A percentile compares a stretch with the other conserved stretches of the same genome.
Conservation (phyloP, 2,888 invertebrate genomes). For the Brassicogethes aeneus region DNA sequence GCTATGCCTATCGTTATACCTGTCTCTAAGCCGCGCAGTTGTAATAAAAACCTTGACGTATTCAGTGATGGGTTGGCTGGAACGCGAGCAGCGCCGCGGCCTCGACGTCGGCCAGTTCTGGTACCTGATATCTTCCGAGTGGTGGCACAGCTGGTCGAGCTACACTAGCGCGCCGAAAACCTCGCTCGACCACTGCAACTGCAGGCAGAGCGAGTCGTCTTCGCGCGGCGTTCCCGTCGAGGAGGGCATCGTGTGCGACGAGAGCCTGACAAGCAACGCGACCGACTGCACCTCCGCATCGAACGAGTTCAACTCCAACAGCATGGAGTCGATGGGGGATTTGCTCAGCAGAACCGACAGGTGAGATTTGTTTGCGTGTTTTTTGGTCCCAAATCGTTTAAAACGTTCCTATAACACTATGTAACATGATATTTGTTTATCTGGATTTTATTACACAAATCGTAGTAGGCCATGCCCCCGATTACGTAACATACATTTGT, state of each 20-base stretch:
- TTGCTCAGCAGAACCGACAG: slow-evolving; percentile 50
- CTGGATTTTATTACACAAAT: too few species aligned
- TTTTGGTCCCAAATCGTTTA: slow-evolving; percentile 4
- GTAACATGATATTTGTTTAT: too few species aligned
- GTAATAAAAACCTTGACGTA: too few species aligned
- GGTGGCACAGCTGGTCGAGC: slow-evolving; percentile 78
- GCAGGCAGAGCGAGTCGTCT: slow-evolving; percentile 36
- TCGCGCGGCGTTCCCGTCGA: slow-evolving; percentile 41
- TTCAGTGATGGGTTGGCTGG: slow-evolving; percentile 69
- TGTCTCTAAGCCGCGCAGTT: too few species aligned
- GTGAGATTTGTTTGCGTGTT: too few species aligned
- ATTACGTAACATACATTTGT: too few species aligned
- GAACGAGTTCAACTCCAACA: slow-evolving; percentile 38
- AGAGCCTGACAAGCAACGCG: slow-evolving; percentile 54
- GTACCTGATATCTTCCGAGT: slow-evolving; percentile 77
- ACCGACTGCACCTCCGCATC: slow-evolving; percentile 36
- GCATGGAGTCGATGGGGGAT: slow-evolving; percentile 56
- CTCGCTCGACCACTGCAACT: slow-evolving; percentile 40
- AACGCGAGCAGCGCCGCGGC: slow-evolving; percentile 66
- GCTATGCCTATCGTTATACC: too few species aligned
- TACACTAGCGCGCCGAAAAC: slow-evolving; percentile 48
- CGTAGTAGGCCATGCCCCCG: too few species aligned
- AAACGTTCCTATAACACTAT: background rate
- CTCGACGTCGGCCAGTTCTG: slow-evolving; percentile 78
- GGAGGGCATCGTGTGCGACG: slow-evolving; percentile 59